Evolutionary conservation across 2,113 vertebrate genomes (phyloP).

Genomic region (Chaetops frenatus): DNA sequence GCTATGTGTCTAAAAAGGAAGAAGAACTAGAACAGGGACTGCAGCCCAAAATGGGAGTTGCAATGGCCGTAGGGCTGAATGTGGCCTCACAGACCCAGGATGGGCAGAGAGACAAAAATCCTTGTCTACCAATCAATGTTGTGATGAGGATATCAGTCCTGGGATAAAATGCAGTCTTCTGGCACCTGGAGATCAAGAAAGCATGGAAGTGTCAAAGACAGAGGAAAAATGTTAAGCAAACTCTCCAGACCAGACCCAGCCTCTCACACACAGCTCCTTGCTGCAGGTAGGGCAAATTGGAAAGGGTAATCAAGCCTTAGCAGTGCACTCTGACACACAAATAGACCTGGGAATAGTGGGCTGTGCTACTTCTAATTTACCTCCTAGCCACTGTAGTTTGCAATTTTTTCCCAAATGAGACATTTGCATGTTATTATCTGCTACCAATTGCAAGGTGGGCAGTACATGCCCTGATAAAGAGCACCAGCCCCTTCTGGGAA

Average conservation of each 20-base stretch:
- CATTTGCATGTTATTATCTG: not conserved
- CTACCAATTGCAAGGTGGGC: not conserved
- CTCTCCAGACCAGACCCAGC: not conserved
- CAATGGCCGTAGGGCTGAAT: not conserved
- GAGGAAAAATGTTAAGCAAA: not conserved
- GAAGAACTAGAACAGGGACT: not conserved
- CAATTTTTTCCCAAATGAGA: constrained; percentile 17
- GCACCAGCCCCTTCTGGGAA: not conserved
- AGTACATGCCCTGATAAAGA: not conserved
- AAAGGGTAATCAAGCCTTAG: not conserved
- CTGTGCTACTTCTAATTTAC: not conserved
- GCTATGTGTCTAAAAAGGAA: not conserved
- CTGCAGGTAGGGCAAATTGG: not conserved
- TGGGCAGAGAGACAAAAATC: not conserved
- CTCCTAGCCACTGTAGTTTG: not conserved
- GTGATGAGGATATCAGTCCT: not conserved
- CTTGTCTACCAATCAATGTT: not conserved
- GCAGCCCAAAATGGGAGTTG: not conserved
- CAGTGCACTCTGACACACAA: not conserved
- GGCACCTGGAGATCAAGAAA: not conserved
- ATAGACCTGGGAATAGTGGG: not conserved
- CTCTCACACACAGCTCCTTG: not conserved
- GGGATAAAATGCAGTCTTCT: not conserved
- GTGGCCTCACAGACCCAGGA: not conserved
- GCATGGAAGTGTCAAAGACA: not conserved